Percentiles rank a stretch among this genome's conserved stretches.
Conservation (phyloP, 1,140 invertebrate genomes). For the Catajapyx aquilonaris region DNA sequence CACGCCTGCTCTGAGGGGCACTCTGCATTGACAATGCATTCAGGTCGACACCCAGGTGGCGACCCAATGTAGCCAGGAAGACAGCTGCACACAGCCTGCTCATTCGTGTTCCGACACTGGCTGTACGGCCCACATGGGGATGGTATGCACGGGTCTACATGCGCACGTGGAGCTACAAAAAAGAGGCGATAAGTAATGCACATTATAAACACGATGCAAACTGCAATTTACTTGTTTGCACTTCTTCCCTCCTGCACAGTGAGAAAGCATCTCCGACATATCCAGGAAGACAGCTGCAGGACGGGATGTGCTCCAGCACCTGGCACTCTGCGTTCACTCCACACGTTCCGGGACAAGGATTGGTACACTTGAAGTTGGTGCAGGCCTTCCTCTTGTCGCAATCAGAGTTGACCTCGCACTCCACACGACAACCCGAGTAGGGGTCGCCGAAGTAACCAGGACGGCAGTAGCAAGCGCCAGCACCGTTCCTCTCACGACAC, state of each 20-base stretch:
- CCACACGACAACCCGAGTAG: slow-evolving; percentile 4
- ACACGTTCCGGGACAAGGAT: slow-evolving; percentile 14
- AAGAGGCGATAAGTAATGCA: slow-evolving; percentile 15
- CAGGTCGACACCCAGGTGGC: no score
- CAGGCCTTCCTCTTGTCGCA: slow-evolving; percentile 14
- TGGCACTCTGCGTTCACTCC: slow-evolving; percentile 17
- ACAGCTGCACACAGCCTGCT: no score
- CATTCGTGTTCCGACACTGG: no score
- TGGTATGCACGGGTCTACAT: no score
- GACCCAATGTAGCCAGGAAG: no score
- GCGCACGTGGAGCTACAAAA: slow-evolving; percentile 15
- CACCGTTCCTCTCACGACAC: slow-evolving; percentile 30
- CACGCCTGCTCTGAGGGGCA: no score
- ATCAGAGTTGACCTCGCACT: slow-evolving; percentile 14
- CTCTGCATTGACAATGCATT: no score
- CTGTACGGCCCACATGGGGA: no score
- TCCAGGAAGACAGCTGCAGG: slow-evolving; percentile 17
- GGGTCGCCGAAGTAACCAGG: slow-evolving; percentile 11
- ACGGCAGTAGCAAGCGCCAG: slow-evolving; percentile 18
- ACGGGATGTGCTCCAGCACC: slow-evolving; percentile 17
- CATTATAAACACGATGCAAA: slow-evolving; percentile 12
- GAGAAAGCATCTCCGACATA: slow-evolving; percentile 19
- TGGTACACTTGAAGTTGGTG: slow-evolving; percentile 11
- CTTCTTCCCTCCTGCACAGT: slow-evolving; percentile 16
- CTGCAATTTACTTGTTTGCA: slow-evolving; percentile 13